phyloP scores from a whole-genome alignment of 2,797 vertebrate genomes.

The Gadopsis marmoratus region DNA sequence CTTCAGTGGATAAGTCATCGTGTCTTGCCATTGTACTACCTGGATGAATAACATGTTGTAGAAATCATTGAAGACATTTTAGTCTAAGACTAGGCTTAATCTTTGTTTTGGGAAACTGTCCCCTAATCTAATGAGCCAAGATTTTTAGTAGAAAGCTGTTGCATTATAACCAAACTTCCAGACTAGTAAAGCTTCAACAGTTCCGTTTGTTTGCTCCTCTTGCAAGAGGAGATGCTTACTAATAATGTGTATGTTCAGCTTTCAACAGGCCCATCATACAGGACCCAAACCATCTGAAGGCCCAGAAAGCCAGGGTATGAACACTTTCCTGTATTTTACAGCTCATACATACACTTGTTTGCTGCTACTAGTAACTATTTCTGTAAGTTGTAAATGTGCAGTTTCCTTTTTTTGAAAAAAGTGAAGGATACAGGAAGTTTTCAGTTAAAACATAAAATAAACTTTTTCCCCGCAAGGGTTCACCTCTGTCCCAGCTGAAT shows the following conservation, averaged over 20 bases:
- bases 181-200: background rate
- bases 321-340: background rate
- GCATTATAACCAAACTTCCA: background rate
- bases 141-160: background rate
- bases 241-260: slow-evolving; percentile 3
- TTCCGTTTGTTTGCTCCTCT: slow-evolving; percentile 4
- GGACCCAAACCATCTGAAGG: background rate
- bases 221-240: slow-evolving; percentile 17
- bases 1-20: background rate
- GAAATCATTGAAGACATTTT: background rate
- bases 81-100: background rate
- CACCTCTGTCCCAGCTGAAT: slow-evolving; percentile 23
- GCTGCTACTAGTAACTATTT: background rate
- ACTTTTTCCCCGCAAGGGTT: background rate
- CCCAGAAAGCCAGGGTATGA: background rate
- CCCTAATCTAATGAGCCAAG: background rate
- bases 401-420: background rate
- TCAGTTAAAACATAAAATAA: too few species aligned
- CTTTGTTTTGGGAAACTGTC: background rate
- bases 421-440: background rate
- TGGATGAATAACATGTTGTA: background rate
- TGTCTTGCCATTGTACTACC: background rate
- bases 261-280: background rate
- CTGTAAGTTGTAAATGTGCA: background rate
- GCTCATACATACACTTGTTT: background rate